Evolutionary conservation across 2,797 vertebrate species (phyloP).

Genomic region (Myotis myotis): DNA sequence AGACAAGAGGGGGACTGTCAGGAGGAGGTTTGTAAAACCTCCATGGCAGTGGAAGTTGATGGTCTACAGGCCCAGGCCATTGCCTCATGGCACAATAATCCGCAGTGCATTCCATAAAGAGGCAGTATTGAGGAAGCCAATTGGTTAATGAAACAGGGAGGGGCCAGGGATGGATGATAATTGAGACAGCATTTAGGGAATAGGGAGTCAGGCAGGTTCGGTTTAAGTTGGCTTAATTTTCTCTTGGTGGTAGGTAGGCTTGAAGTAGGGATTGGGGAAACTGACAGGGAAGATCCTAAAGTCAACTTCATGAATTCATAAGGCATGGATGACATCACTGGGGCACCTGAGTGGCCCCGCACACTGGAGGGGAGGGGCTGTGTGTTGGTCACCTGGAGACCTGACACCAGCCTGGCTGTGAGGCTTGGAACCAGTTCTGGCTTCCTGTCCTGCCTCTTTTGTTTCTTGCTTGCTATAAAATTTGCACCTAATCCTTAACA

Average conservation of each 20-base stretch:
- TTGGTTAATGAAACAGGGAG: not conserved
- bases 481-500: not conserved
- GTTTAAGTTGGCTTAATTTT: not conserved
- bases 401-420: fast-evolving
- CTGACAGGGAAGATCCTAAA: not conserved
- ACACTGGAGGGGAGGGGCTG: fast-evolving
- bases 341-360: fast-evolving
- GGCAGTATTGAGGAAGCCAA: not conserved
- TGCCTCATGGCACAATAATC: not conserved
- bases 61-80: not conserved
- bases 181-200: not conserved
- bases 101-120: not conserved
- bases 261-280: not conserved
- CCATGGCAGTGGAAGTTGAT: not conserved
- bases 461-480: not conserved
- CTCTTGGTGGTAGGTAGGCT: not conserved
- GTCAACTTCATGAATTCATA: not conserved
- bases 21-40: not conserved
- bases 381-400: fast-evolving
- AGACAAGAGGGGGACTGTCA: fast-evolving
- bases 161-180: fast-evolving
- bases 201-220: not conserved
- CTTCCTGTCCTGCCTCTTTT: not conserved
- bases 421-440: not conserved
- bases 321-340: not conserved